Conservation (phyloP, 2,797 vertebrate genomes). For the Paedocypris micromegethes region DNA sequence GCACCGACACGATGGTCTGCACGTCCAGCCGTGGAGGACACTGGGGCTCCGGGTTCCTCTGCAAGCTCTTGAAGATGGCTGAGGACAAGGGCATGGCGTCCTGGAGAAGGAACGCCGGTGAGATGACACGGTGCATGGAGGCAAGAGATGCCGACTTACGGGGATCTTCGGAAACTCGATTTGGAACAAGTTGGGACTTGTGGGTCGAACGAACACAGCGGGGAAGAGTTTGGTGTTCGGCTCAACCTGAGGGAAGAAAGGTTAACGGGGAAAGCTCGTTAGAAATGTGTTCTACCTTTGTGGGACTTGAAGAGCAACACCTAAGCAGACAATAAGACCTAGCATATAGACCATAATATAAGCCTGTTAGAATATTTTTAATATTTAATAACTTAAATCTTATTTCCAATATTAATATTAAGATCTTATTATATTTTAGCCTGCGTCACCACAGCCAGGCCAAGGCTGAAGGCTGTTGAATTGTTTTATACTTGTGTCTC, state of each 20-base stretch:
- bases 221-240: slow-evolving; percentile 96
- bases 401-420: too few relatives aligned
- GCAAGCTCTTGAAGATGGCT: slow-evolving; percentile 95
- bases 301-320: too few relatives aligned
- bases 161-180: slow-evolving; percentile 94
- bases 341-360: too few relatives aligned
- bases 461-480: too few relatives aligned
- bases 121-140: not conserved
- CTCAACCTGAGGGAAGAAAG: slow-evolving; percentile 77
- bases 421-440: too few relatives aligned
- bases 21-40: slow-evolving; percentile 92
- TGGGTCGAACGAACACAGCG: slow-evolving; percentile 90
- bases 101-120: slow-evolving; percentile 56
- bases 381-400: too few relatives aligned
- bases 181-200: slow-evolving; percentile 89
- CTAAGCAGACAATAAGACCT: too few relatives aligned
- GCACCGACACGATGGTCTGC: slow-evolving; percentile 87
- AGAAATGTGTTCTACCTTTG: not conserved
- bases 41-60: slow-evolving; percentile 88
- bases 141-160: slow-evolving; percentile 63
- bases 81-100: slow-evolving; percentile 95
- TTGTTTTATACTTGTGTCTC: too few relatives aligned
- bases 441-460: too few relatives aligned
- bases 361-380: too few relatives aligned
- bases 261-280: not conserved